Conservation (phyloP, 2,113 vertebrate species). For the Entosphenus tridentatus region DNA sequence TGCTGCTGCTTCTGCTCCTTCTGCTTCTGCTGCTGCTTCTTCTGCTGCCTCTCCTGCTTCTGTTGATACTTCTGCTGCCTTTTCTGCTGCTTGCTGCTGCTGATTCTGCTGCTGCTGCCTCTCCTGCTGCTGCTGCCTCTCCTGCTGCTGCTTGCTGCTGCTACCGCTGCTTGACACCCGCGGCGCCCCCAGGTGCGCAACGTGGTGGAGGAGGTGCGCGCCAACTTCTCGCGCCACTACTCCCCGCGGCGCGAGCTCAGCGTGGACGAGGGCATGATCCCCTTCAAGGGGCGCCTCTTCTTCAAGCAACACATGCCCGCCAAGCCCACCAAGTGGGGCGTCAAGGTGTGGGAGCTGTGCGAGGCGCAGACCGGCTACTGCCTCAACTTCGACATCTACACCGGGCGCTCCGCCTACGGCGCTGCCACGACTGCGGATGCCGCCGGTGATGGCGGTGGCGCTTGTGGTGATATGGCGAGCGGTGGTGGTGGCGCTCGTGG, state of each 20-base stretch:
- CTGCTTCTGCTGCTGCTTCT: no score
- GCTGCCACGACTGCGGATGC: not conserved
- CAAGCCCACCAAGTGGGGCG: conserved; percentile 30
- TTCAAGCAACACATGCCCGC: conserved; percentile 36
- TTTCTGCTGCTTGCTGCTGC: no score
- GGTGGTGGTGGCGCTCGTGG: no score
- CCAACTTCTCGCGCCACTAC: conserved; percentile 37
- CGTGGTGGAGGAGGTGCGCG: conserved; percentile 32
- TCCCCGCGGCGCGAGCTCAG: conserved; percentile 33
- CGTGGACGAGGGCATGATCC: conserved; percentile 28
- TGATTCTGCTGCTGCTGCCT: no score
- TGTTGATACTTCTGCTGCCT: no score
- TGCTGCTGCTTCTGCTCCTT: no score
- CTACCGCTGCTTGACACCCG: no score
- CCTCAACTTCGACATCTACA: conserved; percentile 27
- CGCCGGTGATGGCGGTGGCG: no score
- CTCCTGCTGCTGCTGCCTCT: no score
- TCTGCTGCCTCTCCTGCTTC: no score
- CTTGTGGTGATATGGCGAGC: no score
- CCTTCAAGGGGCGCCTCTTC: conserved; percentile 28
- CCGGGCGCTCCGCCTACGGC: conserved; percentile 21
- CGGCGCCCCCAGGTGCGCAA: conserved; percentile 20
- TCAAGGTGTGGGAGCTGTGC: conserved; percentile 42
- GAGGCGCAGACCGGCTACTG: conserved; percentile 40
- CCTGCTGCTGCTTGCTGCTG: no score